Evolutionary conservation across 1,140 invertebrate species (phyloP), one percentile per base, ranked within the genome.

Genomic region (Pinna nobilis): DNA sequence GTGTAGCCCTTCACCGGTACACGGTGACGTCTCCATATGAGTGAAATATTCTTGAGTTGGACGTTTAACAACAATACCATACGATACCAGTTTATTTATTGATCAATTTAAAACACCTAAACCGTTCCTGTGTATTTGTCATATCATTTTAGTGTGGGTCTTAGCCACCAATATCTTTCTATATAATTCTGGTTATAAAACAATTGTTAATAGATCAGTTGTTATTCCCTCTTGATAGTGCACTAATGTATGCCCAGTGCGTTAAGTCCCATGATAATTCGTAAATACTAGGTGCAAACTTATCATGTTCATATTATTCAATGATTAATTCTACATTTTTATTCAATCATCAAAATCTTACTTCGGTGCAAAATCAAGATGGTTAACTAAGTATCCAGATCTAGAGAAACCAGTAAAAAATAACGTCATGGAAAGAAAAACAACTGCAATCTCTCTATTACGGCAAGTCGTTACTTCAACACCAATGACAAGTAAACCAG

Each of bases 361-460:
- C 72, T 97, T 84, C 44, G 85, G 83, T 11, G 95, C 95, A 75
- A 97, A 93, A 85, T 97, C 95, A 79, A 96, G 88, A 82, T 95
- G 94, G 89, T 96, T 96, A 2, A 96, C 94, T 82, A 94, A 94
- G 86, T 81, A 96, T 55, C 94, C 95, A 11, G 94, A 74, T 49
- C 79, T 70, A 35, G 69, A 69, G 9, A 85, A 53, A 0, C 82
- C 82, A 11, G 74, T 78, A 68, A 82, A 83, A 9, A 74, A 69
- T 1, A 84, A 78, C 30, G 83, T 78, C 3, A 82, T n/a, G 2
- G 79, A 75, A 7, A 86, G 70, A n/a, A 85, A 68, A 0, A 73
- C 79, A 0, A 85, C 81, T 9, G 79, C 85, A 7, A 78, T 3
- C 3, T 25, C 53, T 4, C 80, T 63, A 6, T 80, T 50, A 32